These are phyloP conservation scores for Kobus ellipsiprymnus DNA, from an alignment of 2,113 vertebrate species.

Conservation along the genomic window DNA sequence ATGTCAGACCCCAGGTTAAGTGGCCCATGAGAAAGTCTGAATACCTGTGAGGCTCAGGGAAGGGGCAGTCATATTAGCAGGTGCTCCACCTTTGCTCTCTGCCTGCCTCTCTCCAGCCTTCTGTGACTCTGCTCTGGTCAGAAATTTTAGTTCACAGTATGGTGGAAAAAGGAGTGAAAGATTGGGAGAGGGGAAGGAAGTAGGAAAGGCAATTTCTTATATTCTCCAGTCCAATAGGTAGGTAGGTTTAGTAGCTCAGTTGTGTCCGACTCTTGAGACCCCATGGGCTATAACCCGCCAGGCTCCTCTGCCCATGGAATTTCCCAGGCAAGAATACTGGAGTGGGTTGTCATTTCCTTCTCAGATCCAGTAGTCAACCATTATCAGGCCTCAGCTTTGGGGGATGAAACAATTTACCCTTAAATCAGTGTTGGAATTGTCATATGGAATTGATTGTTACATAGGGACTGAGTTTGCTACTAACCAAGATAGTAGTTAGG, in stretches of 20 bases:
- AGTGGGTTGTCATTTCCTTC: not conserved
- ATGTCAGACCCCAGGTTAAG: not conserved
- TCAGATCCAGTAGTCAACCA: not conserved
- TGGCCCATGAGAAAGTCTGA: not conserved
- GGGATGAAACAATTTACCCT: not conserved
- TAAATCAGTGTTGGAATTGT: not conserved
- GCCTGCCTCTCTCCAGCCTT: not conserved
- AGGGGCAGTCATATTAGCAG: not conserved
- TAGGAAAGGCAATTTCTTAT: not conserved
- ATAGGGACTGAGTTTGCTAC: not conserved
- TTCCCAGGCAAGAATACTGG: not conserved
- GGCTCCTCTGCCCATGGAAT: not conserved
- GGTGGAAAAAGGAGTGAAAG: not conserved
- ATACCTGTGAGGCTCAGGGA: not conserved
- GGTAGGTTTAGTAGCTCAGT: not conserved
- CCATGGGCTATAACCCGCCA: not conserved
- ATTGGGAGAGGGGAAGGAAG: not conserved
- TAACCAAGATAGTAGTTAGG: not conserved
- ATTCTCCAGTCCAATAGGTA: not conserved
- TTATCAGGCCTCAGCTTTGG: not conserved
- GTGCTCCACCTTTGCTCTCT: not conserved
- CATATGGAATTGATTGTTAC: not conserved
- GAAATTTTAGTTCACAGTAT: not conserved
- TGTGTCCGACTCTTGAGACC: not conserved
- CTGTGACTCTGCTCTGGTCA: not conserved